phyloP scores from a whole-genome alignment of 2,797 vertebrate species.

The Tinamus major region DNA sequence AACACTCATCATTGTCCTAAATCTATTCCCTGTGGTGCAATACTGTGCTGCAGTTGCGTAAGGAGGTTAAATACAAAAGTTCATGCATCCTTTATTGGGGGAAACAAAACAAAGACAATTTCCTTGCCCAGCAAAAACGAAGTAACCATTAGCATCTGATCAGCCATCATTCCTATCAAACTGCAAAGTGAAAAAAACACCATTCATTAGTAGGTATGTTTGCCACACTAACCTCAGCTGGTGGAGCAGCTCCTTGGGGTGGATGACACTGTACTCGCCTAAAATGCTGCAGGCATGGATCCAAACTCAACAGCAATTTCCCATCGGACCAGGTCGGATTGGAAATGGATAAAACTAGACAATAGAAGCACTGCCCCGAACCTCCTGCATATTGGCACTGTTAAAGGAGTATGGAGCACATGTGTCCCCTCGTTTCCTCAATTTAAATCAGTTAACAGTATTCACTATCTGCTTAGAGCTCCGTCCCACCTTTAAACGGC shows the following conservation, averaged over 20 bases:
- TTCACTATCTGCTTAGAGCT: background rate
- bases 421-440: background rate
- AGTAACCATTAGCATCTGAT: background rate
- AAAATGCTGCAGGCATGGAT: background rate
- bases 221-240: background rate
- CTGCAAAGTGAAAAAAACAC: background rate
- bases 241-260: background rate
- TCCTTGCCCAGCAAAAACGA: background rate
- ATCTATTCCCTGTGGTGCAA: conserved; percentile 66
- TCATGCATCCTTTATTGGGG: conserved; percentile 61
- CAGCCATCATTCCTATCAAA: background rate
- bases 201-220: accelerated
- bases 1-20: conserved; percentile 59
- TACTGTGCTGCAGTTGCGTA: conserved; percentile 63
- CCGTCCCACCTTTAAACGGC: accelerated
- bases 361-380: background rate
- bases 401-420: background rate
- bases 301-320: conserved; percentile 28
- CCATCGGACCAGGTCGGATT: background rate
- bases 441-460: background rate
- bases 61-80: conserved; percentile 69
- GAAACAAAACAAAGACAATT: conserved; percentile 35
- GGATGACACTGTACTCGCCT: background rate
- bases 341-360: background rate
- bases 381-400: background rate